Evolutionary conservation across 2,797 vertebrate species (phyloP).

Genomic region (Hafferia zeledoni): DNA sequence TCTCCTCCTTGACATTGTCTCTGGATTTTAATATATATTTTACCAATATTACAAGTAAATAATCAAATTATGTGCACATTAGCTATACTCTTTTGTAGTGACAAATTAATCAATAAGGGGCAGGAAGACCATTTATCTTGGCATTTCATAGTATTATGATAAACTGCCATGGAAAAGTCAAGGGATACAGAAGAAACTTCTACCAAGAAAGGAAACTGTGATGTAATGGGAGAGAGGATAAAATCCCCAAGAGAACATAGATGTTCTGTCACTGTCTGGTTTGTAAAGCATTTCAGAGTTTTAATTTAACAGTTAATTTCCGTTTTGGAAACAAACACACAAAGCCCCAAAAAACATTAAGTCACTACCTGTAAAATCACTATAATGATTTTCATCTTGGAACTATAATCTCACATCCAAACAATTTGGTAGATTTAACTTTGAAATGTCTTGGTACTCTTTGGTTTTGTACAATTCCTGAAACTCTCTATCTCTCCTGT

Average conservation of each 20-base stretch:
- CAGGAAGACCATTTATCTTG: not conserved
- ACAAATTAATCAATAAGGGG: not conserved
- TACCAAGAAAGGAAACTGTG: slow-evolving; percentile 37
- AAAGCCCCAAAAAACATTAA: not conserved
- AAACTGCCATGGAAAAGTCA: not conserved
- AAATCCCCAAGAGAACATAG: not conserved
- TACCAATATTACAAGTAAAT: slow-evolving; percentile 19
- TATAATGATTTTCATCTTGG: not conserved
- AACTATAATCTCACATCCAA: not conserved
- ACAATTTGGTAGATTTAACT: not conserved
- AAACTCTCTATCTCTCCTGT: not conserved
- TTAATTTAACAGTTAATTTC: not conserved
- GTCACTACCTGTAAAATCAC: not conserved
- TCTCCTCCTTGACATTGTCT: not conserved
- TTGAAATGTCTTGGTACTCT: not conserved
- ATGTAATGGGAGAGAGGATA: not conserved
- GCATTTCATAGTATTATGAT: slow-evolving; percentile 22
- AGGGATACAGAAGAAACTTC: not conserved
- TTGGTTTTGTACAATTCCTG: not conserved
- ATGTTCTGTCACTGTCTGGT: not conserved
- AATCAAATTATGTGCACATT: not conserved
- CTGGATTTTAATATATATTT: slow-evolving; percentile 20
- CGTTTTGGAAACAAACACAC: not conserved
- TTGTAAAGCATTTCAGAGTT: not conserved
- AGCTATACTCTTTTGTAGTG: not conserved